These are phyloP conservation scores for Aptenodytes forsteri DNA, from an alignment of 2,113 vertebrate genomes.

Conservation along the genomic window DNA sequence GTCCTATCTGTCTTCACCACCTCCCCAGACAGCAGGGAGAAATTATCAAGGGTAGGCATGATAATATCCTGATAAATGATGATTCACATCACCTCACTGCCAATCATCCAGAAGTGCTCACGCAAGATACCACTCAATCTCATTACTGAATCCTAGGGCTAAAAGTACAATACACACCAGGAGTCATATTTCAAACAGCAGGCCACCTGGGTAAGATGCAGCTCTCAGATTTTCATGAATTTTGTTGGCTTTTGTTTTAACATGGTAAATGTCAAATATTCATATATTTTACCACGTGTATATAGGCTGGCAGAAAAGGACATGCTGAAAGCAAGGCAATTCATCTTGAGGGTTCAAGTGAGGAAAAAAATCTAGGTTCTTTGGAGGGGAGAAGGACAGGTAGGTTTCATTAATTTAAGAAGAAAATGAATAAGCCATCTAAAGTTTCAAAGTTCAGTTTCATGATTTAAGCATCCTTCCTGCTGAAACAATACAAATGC, in stretches of 20 bases:
- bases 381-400: neutral
- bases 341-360: neutral
- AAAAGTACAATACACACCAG: slow-evolving; percentile 68
- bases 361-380: neutral
- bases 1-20: slow-evolving; percentile 74
- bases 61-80: slow-evolving; percentile 79
- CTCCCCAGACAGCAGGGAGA: slow-evolving; percentile 80
- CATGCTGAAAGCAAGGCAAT: neutral
- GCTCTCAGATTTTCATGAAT: slow-evolving; percentile 53
- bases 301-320: slow-evolving; percentile 49
- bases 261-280: slow-evolving; percentile 31
- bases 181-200: slow-evolving; percentile 74
- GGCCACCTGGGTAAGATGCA: slow-evolving; percentile 53
- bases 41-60: slow-evolving; percentile 77
- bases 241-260: slow-evolving; percentile 59
- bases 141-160: slow-evolving; percentile 69
- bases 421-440: neutral
- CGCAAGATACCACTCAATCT: slow-evolving; percentile 73
- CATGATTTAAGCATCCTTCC: neutral
- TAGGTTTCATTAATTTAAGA: neutral
- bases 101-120: slow-evolving; percentile 74
- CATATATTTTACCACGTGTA: slow-evolving; percentile 23
- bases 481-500: neutral
- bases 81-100: slow-evolving; percentile 76
- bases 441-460: neutral